phyloP scores from a whole-genome alignment of 2,888 invertebrate species.

The Conistra vaccinii region DNA sequence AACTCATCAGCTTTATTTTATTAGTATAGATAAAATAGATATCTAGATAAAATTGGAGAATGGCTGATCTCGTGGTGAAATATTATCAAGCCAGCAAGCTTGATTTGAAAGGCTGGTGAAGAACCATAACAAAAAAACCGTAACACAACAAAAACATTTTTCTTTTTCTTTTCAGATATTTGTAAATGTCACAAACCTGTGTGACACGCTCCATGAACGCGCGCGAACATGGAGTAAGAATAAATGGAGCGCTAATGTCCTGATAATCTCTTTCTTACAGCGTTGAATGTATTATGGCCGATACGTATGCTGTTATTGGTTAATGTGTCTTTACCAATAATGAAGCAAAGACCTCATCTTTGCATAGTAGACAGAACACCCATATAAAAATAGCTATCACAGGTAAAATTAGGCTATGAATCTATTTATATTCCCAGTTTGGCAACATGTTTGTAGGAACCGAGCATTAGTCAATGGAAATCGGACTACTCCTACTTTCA shows the following conservation, averaged over 20 bases:
- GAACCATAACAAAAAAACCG: conserved; percentile 9
- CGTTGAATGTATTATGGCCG: too few species aligned
- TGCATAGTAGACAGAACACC: too few species aligned
- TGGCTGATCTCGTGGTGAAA: background rate
- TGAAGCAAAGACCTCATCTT: too few species aligned
- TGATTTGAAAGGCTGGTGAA: background rate
- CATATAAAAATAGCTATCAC: too few species aligned
- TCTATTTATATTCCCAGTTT: too few species aligned
- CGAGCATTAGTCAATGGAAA: too few species aligned
- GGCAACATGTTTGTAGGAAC: too few species aligned
- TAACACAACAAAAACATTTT: conserved; percentile 28
- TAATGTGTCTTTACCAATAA: too few species aligned
- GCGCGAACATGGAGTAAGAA: conserved; percentile 3
- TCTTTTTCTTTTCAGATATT: conserved; percentile 15
- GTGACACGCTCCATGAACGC: background rate
- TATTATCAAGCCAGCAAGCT: background rate
- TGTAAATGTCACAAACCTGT: conserved; percentile 16
- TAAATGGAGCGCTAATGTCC: background rate
- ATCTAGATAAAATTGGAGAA: background rate
- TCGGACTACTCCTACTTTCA: too few species aligned
- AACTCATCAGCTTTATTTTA: too few species aligned
- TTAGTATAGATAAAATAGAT: background rate
- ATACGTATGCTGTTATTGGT: too few species aligned
- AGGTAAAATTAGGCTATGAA: too few species aligned
- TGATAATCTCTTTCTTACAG: background rate